A percentile compares a stretch with the other conserved stretches of the same genome.
phyloP scores from a whole-genome alignment of 2,113 vertebrate genomes.

The Oncorhynchus kisutch region DNA sequence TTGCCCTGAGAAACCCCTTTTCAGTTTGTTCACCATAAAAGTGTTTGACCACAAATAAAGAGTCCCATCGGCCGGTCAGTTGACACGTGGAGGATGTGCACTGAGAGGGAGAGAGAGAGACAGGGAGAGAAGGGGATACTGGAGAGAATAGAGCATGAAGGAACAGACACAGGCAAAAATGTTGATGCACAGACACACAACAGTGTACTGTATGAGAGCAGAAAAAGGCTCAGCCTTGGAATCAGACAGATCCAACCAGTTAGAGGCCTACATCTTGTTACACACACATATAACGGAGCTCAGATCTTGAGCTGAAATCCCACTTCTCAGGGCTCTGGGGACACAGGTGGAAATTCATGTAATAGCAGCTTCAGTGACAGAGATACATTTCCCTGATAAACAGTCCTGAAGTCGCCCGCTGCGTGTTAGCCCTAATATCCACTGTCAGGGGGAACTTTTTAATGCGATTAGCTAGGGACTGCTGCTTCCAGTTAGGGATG shows the following conservation, averaged over 20 bases:
- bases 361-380: constrained; percentile 11
- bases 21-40: constrained; percentile 21
- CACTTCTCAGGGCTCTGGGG: too few relatives aligned
- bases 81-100: constrained; percentile 11
- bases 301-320: too few relatives aligned
- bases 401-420: constrained; percentile 39
- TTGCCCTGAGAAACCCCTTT: constrained; percentile 6
- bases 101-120: not conserved
- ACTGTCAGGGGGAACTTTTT: constrained; percentile 37
- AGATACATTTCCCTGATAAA: constrained; percentile 54
- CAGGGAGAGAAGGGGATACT: not conserved
- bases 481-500: constrained; percentile 33
- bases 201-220: not conserved
- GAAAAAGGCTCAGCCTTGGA: not conserved
- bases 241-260: too few relatives aligned
- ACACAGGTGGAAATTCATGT: constrained; percentile 9
- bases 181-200: not conserved
- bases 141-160: not conserved
- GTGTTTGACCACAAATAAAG: constrained; percentile 18
- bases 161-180: not conserved
- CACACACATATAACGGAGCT: not conserved
- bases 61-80: constrained; percentile 12
- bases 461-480: constrained; percentile 55
- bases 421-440: constrained; percentile 31
- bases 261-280: not conserved